phyloP scores from a whole-genome alignment of 2,888 invertebrate species.

The Platerodrilus igneus region DNA sequence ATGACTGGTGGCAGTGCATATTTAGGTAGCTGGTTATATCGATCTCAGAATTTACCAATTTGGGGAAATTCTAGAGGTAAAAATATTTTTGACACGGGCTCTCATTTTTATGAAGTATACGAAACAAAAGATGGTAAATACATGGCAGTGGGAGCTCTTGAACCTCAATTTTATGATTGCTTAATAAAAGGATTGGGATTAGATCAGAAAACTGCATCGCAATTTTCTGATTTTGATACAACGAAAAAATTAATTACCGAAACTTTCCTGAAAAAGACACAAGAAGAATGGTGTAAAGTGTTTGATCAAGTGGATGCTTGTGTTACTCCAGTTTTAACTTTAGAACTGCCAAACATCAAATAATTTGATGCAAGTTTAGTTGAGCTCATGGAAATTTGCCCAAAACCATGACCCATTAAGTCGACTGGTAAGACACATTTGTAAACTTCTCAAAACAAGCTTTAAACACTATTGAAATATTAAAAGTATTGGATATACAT shows the following conservation, averaged over 20 bases:
- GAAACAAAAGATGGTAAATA: conserved; percentile 87
- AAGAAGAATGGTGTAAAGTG: conserved; percentile 78
- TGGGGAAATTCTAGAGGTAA: conserved; percentile 71
- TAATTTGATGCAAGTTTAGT: too few species aligned
- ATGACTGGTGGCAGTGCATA: conserved; percentile 94
- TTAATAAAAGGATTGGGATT: conserved; percentile 70
- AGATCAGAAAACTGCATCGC: conserved; percentile 55
- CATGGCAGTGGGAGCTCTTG: conserved; percentile 93
- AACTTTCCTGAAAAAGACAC: conserved; percentile 73
- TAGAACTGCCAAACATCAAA: too few species aligned
- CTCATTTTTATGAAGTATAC: conserved; percentile 84
- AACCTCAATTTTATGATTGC: conserved; percentile 81
- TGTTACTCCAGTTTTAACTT: conserved; percentile 82
- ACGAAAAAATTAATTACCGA: conserved; percentile 55
- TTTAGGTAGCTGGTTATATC: conserved; percentile 80
- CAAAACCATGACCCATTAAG: too few species aligned
- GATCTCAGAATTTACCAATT: conserved; percentile 59
- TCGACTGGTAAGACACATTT: too few species aligned
- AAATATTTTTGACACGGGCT: conserved; percentile 81
- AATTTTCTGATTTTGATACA: conserved; percentile 56
- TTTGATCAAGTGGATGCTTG: conserved; percentile 87
- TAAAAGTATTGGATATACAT: too few species aligned
- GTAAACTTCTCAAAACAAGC: too few species aligned
- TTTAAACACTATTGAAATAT: too few species aligned
- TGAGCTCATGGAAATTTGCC: too few species aligned